Evolutionary conservation across 2,113 vertebrate genomes (phyloP).

Genomic region (Ascaphus truei): DNA sequence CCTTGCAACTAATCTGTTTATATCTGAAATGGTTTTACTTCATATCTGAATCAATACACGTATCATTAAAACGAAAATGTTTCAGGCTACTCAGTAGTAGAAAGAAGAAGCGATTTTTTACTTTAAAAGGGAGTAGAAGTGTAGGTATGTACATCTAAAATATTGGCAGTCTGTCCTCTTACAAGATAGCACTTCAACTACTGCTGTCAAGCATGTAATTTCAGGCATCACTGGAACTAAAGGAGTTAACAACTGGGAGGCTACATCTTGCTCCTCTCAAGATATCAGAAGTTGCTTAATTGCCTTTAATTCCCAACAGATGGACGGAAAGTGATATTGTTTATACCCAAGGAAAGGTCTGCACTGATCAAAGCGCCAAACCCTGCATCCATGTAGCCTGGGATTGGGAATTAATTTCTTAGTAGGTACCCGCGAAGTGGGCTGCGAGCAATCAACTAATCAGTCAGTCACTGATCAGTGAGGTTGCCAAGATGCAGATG

Average conservation of each 20-base stretch:
- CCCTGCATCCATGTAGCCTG: background rate
- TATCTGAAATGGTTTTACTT: too few species aligned
- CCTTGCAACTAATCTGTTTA: too few species aligned
- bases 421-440: constrained; percentile 15
- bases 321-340: background rate
- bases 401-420: constrained; percentile 24
- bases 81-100: too few species aligned
- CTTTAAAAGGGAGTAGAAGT: too few species aligned
- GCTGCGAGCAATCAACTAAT: constrained; percentile 13
- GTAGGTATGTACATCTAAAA: too few species aligned
- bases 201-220: background rate
- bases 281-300: background rate
- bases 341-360: background rate
- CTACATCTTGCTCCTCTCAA: background rate
- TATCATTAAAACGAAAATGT: too few species aligned
- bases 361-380: background rate
- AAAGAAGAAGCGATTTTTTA: too few species aligned
- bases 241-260: constrained; percentile 38
- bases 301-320: constrained; percentile 12
- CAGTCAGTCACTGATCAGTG: background rate
- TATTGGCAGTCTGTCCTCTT: too few species aligned
- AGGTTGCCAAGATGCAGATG: background rate
- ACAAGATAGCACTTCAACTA: too few species aligned
- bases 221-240: constrained; percentile 23
- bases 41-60: too few species aligned